These are phyloP conservation scores for Nysson spinosus DNA, from an alignment of 2,888 invertebrate species.

Conservation along the genomic window DNA sequence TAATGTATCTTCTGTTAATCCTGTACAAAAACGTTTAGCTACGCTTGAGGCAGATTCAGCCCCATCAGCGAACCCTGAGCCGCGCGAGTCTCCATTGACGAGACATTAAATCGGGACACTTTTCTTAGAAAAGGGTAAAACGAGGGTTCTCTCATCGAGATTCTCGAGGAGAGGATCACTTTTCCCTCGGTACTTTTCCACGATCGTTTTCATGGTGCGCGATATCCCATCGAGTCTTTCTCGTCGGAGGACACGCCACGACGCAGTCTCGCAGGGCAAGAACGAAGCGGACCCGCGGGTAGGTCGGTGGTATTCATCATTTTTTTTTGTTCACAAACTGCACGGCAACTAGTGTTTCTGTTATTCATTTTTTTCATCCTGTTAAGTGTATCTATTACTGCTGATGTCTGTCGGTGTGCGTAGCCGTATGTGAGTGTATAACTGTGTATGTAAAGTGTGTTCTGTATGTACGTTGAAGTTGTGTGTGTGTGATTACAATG, in stretches of 20 bases:
- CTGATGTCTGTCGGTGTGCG: conserved; percentile 64
- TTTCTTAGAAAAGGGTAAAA: too few species aligned
- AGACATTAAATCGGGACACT: too few species aligned
- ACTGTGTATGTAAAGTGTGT: conserved; percentile 22
- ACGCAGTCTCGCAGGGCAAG: conserved; percentile 66
- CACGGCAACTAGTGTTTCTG: conserved; percentile 74
- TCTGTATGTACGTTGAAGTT: conserved; percentile 4
- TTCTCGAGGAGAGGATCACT: not conserved
- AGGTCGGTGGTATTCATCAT: conserved; percentile 74
- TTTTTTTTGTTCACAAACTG: conserved; percentile 67
- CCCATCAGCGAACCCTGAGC: conserved; percentile 49
- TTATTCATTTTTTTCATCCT: conserved; percentile 64
- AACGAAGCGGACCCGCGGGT: conserved; percentile 78
- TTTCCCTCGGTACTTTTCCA: not conserved
- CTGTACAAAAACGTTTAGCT: conserved; percentile 75
- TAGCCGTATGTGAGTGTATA: conserved; percentile 57
- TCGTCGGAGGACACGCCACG: conserved; percentile 48
- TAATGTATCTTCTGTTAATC: conserved; percentile 69
- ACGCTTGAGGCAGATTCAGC: conserved; percentile 68
- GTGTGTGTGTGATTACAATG: conserved; percentile 7
- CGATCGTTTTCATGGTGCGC: conserved; percentile 1
- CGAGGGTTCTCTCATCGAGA: not conserved
- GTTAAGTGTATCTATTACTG: conserved; percentile 64
- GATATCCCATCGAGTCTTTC: not conserved
- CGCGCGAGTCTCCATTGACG: conserved; percentile 35